Percentiles rank a stretch among this genome's conserved stretches.
These are phyloP conservation scores for Whitmania pigra DNA, from an alignment of 1,140 invertebrate genomes.

Conservation along the genomic window DNA sequence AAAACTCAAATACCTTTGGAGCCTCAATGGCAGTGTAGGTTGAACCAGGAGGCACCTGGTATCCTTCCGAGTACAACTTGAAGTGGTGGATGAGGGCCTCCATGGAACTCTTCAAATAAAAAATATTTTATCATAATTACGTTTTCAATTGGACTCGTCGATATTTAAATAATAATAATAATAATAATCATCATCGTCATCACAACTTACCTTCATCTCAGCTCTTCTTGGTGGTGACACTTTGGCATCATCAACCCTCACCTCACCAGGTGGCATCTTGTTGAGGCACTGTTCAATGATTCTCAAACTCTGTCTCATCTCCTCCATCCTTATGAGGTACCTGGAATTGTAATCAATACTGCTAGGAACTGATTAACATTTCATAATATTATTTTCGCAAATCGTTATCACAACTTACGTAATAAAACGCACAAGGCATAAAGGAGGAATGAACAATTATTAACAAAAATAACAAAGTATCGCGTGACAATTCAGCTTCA, in stretches of 20 bases:
- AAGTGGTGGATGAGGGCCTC: conserved; percentile 97
- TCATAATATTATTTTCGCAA: neutral
- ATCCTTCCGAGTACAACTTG: conserved; percentile 92
- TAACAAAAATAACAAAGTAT: too few relatives aligned
- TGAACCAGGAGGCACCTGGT: conserved; percentile 80
- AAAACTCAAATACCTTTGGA: conserved; percentile 79
- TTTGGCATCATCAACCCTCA: conserved; percentile 88
- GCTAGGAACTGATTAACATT: neutral
- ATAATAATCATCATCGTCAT: too few relatives aligned
- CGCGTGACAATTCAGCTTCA: too few relatives aligned
- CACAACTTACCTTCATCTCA: conserved; percentile 71
- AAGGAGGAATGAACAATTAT: too few relatives aligned
- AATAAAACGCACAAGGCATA: too few relatives aligned
- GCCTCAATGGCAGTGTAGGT: conserved; percentile 93
- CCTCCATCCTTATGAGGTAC: conserved; percentile 82
- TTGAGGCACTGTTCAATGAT: conserved; percentile 95
- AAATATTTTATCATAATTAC: too few relatives aligned
- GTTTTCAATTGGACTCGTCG: too few relatives aligned
- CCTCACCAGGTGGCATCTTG: conserved; percentile 86
- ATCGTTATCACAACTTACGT: too few relatives aligned
- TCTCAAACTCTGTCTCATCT: conserved; percentile 87
- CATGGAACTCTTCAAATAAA: conserved; percentile 68
- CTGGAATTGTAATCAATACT: conserved; percentile 39
- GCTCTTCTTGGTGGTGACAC: conserved; percentile 71
- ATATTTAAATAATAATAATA: too few relatives aligned